Evolutionary conservation across 2,888 invertebrate species (phyloP).

Genomic region (Synanthedon andrenaeformis): DNA sequence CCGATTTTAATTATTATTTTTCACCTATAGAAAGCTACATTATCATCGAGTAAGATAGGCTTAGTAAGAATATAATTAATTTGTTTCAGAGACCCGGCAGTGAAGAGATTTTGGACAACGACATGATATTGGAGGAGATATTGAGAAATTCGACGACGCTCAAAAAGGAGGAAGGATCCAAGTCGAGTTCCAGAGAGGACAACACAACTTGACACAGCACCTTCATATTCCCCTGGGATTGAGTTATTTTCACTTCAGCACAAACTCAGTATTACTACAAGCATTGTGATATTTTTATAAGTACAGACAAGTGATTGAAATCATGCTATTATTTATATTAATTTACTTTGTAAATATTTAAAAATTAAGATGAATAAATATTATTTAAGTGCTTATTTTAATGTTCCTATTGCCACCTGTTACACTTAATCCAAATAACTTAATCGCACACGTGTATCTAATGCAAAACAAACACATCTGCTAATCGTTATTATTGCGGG

Average conservation of each 20-base stretch:
- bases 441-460: too few relatives aligned
- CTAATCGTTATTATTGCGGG: too few relatives aligned
- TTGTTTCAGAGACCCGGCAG: slow-evolving; percentile 44
- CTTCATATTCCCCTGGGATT: slow-evolving; percentile 48
- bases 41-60: too few relatives aligned
- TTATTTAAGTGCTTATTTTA: neutral
- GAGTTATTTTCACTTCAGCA: slow-evolving; percentile 18
- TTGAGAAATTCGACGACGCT: slow-evolving; percentile 41
- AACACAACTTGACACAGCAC: slow-evolving; percentile 49
- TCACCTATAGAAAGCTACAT: too few relatives aligned
- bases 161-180: slow-evolving; percentile 28
- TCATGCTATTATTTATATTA: neutral
- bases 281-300: slow-evolving; percentile 4
- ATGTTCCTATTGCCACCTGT: too few relatives aligned
- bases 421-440: too few relatives aligned
- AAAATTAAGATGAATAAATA: neutral
- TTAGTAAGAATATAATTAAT: too few relatives aligned
- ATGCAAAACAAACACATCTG: too few relatives aligned
- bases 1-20: too few relatives aligned
- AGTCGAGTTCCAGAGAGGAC: slow-evolving; percentile 34
- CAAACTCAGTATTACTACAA: slow-evolving; percentile 52
- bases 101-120: slow-evolving; percentile 50
- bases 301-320: neutral
- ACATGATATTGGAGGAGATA: slow-evolving; percentile 51
- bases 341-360: neutral